A percentile compares a stretch with the other conserved stretches of the same genome.
Conservation (phyloP, 2,888 invertebrate genomes). For the Drosophila hamatofila region DNA sequence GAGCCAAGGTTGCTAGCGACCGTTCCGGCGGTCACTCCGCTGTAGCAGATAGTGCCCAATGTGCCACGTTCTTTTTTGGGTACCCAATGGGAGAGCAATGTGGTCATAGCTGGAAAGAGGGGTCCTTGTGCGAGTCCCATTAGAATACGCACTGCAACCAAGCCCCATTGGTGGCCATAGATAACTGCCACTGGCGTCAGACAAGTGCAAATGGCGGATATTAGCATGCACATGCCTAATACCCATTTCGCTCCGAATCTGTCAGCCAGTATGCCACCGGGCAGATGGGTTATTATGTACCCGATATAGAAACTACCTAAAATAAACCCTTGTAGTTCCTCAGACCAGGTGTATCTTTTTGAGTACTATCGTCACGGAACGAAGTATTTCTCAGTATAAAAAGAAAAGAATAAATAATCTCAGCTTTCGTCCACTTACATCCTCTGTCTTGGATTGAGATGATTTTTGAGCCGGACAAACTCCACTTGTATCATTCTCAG, state of each 20-base stretch:
- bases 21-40: conserved; percentile 89
- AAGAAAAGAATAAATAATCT: not conserved
- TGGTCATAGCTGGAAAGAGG: conserved; percentile 92
- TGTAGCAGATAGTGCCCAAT: conserved; percentile 91
- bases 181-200: conserved; percentile 29
- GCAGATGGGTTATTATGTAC: conserved; percentile 91
- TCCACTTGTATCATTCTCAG: fast-evolving
- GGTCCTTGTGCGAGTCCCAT: conserved; percentile 94
- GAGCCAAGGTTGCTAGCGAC: conserved; percentile 88
- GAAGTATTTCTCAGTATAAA: not conserved
- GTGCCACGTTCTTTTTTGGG: conserved; percentile 90
- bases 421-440: not conserved
- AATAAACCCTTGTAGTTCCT: conserved; percentile 89
- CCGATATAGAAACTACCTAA: conserved; percentile 93
- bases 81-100: conserved; percentile 91
- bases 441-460: fast-evolving
- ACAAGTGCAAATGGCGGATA: conserved; percentile 86
- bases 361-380: not conserved
- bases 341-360: conserved; percentile 88
- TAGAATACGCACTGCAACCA: conserved; percentile 89
- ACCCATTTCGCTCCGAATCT: conserved; percentile 93
- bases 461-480: conserved; percentile 23
- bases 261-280: conserved; percentile 92
- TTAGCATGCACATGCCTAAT: conserved; percentile 90
- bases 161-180: conserved; percentile 83